Evolutionary conservation across 2,888 invertebrate species (phyloP).

Genomic region (Zele albiditarsus): DNA sequence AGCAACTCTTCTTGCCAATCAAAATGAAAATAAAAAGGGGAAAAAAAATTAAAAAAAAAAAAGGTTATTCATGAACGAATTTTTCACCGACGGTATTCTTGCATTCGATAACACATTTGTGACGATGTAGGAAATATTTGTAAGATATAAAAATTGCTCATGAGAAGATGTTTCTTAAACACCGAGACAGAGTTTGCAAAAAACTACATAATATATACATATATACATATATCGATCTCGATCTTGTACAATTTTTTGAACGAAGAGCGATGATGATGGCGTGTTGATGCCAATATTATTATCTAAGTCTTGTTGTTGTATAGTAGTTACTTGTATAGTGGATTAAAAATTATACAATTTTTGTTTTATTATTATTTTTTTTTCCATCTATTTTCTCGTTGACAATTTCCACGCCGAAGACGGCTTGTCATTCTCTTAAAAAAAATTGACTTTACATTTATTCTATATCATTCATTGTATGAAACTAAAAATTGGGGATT

Average conservation of each 20-base stretch:
- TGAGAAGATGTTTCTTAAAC: conserved; percentile 9
- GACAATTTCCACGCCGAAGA: conserved; percentile 42
- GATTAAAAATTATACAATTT: conserved; percentile 45
- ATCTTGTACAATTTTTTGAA: conserved; percentile 31
- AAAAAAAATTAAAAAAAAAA: too few species aligned
- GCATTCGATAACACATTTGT: not conserved
- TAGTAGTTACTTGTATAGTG: conserved; percentile 53
- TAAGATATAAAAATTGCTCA: not conserved
- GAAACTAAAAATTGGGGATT: conserved; percentile 1
- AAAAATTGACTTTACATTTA: conserved; percentile 1
- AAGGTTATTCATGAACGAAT: conserved; percentile 3
- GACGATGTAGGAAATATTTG: conserved; percentile 1
- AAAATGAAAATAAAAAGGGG: not conserved
- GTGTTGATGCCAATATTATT: conserved; percentile 44
- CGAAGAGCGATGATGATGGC: conserved; percentile 28
- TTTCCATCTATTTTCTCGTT: conserved; percentile 43
- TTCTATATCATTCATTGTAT: conserved; percentile 5
- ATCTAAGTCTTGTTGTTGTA: conserved; percentile 54
- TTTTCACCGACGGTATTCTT: conserved; percentile 9
- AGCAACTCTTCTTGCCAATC: not conserved
- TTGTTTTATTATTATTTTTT: conserved; percentile 31
- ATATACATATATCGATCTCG: conserved; percentile 10
- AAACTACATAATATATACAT: conserved; percentile 4
- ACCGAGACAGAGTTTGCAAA: conserved; percentile 1
- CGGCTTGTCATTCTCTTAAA: conserved; percentile 13